These are phyloP conservation scores for Pachycephala philippinensis DNA, from an alignment of 2,113 vertebrate genomes.

Conservation along the genomic window DNA sequence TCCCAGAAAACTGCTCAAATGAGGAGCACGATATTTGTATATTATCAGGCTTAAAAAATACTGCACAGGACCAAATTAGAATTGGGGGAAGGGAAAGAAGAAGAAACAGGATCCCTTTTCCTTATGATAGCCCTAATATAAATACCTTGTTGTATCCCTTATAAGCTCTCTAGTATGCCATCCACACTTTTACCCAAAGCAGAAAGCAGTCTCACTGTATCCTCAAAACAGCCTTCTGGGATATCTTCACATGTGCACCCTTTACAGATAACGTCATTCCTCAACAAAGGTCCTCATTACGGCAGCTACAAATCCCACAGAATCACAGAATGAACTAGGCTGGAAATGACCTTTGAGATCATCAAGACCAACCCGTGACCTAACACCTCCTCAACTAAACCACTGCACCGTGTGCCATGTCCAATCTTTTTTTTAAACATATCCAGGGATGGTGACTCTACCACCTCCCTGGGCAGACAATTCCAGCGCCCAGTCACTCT, in stretches of 20 bases:
- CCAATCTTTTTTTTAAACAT: background rate
- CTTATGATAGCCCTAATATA: background rate
- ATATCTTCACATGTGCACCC: background rate
- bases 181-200: background rate
- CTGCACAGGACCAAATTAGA: background rate
- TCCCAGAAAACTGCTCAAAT: background rate
- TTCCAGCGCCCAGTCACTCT: background rate
- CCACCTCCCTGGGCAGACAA: background rate
- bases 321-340: background rate
- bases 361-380: background rate
- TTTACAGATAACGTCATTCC: background rate
- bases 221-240: background rate
- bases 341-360: background rate
- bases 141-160: background rate
- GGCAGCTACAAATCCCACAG: background rate
- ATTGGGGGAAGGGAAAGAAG: background rate
- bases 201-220: background rate
- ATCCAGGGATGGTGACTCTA: background rate
- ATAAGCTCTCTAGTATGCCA: background rate
- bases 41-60: background rate
- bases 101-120: background rate
- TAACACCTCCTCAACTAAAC: background rate
- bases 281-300: background rate
- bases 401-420: background rate
- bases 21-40: background rate